phyloP scores from a whole-genome alignment of 1,140 invertebrate genomes.

The fruit fly (Drosophila melanogaster) region Release_6_plus_ISO1_MT NC_004354.4:1286001-1286500 shows the following conservation, averaged over 20 bases:
- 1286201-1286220: conserved; percentile 45
- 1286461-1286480: conserved; percentile 21
- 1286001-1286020: conserved; percentile 55
- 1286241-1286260: not conserved
- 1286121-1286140: conserved; percentile 4
- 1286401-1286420: not conserved
- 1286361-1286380: not conserved
- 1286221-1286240: conserved; percentile 19
- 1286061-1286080: conserved; percentile 36
- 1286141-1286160: conserved; percentile 67
- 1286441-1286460: conserved; percentile 2
- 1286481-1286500: conserved; percentile 61
- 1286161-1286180: conserved; percentile 62
- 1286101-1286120: conserved; percentile 5
- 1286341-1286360: not conserved
- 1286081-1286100: conserved; percentile 13
- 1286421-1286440: conserved; percentile 2
- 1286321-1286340: not conserved
- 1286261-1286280: no score
- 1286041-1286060: conserved; percentile 35
- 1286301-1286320: not conserved
- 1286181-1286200: conserved; percentile 61
- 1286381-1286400: no score
- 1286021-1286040: conserved; percentile 78
- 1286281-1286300: no score